These are phyloP conservation scores for Troides oblongomaculatus DNA, from an alignment of 2,888 invertebrate genomes.

Conservation along the genomic window DNA sequence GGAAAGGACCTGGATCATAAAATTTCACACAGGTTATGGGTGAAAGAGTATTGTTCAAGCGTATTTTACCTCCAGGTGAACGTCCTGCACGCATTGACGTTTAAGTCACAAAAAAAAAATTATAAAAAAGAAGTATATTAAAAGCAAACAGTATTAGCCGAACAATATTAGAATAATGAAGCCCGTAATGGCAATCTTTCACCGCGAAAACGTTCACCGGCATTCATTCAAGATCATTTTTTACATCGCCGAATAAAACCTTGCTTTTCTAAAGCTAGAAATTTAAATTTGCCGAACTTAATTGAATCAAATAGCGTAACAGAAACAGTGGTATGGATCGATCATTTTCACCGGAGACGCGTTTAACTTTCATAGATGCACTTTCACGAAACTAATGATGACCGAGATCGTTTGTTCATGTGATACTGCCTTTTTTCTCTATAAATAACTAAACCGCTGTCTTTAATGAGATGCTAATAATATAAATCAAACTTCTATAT, in stretches of 20 bases:
- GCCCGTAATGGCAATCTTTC: conserved; percentile 18
- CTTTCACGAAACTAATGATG: conserved; percentile 54
- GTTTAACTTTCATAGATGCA: conserved; percentile 42
- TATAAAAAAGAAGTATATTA: background rate
- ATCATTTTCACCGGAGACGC: conserved; percentile 48
- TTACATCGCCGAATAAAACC: conserved; percentile 2
- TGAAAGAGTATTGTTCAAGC: too few species aligned
- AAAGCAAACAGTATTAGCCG: conserved; percentile 10
- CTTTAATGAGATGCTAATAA: conserved; percentile 29
- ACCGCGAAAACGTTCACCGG: conserved; percentile 17
- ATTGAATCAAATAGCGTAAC: conserved; percentile 33
- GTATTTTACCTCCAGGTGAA: too few species aligned
- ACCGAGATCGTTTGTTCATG: conserved; percentile 45
- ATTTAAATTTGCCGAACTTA: conserved; percentile 25
- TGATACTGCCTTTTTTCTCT: conserved; percentile 32
- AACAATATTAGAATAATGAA: conserved; percentile 20
- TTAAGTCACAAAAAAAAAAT: background rate
- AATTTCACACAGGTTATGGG: too few species aligned
- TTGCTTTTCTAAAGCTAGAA: conserved; percentile 1
- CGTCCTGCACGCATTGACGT: too few species aligned
- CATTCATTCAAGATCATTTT: conserved; percentile 4
- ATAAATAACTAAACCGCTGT: conserved; percentile 25
- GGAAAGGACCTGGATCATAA: too few species aligned
- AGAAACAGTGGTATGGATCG: conserved; percentile 49
- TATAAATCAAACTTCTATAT: conserved; percentile 27